Percentiles rank a stretch among this genome's conserved stretches.
phyloP scores from a whole-genome alignment of 2,797 vertebrate species.

The Silurus aristotelis region DNA sequence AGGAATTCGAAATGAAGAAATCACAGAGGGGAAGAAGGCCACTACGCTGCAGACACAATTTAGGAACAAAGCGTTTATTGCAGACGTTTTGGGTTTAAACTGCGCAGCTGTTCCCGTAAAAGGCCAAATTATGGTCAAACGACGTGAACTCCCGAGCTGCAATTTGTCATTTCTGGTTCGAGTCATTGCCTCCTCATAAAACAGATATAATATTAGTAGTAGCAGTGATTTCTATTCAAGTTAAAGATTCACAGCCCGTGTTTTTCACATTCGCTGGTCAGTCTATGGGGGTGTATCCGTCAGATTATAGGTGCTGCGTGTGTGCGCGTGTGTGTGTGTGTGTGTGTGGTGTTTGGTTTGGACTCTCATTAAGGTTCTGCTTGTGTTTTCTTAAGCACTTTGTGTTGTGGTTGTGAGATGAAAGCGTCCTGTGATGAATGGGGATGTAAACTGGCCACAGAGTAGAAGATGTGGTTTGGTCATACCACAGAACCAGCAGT shows the following conservation, averaged over 20 bases:
- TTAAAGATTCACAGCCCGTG: too few relatives aligned
- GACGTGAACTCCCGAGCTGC: neutral
- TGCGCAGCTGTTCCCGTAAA: neutral
- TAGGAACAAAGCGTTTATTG: neutral
- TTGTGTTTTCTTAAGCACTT: conserved; percentile 69
- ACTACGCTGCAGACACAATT: neutral
- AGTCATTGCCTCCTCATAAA: neutral
- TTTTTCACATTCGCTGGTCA: neutral
- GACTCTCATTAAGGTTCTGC: conserved; percentile 66
- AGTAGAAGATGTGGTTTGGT: conserved; percentile 80
- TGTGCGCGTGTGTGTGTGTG: conserved; percentile 21
- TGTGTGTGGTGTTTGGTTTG: conserved; percentile 56
- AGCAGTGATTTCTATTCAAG: too few relatives aligned
- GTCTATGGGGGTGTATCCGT: neutral
- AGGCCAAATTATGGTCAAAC: neutral
- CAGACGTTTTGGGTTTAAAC: neutral
- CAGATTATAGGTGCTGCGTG: neutral
- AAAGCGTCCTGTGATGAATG: conserved; percentile 77
- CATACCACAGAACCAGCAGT: conserved; percentile 72
- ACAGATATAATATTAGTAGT: neutral
- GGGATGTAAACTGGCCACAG: conserved; percentile 63
- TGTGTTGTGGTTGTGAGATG: conserved; percentile 70
- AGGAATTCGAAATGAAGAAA: conserved; percentile 15
- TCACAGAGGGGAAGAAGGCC: neutral
- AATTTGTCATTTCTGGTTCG: neutral